phyloP scores from a whole-genome alignment of 2,113 vertebrate species.

The Saguinus imperator region DNA sequence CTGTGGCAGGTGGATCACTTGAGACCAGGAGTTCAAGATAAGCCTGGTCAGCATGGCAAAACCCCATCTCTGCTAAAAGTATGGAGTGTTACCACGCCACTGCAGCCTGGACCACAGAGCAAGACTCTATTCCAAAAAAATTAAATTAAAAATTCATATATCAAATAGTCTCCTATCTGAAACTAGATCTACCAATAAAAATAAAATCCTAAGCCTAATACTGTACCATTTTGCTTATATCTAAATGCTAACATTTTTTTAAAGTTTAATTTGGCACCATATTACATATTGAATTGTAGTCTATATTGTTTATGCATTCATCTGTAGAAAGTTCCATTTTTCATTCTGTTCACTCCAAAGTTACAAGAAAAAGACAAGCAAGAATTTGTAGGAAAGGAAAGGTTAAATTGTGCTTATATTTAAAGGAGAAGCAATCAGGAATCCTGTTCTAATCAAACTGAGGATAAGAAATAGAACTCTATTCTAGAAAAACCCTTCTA shows the following conservation, averaged over 20 bases:
- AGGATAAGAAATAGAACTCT: background rate
- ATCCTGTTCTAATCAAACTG: background rate
- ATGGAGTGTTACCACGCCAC: too few relatives aligned
- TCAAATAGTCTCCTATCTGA: background rate
- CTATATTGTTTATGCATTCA: background rate
- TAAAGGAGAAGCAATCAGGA: background rate
- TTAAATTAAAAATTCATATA: background rate
- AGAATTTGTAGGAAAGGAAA: background rate
- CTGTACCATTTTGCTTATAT: background rate
- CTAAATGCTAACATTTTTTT: background rate
- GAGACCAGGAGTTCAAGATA: too few relatives aligned
- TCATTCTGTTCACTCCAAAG: background rate
- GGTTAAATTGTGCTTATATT: background rate
- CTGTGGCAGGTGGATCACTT: too few relatives aligned
- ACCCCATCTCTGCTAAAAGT: too few relatives aligned
- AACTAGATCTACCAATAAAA: background rate
- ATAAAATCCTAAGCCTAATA: background rate
- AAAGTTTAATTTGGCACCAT: background rate
- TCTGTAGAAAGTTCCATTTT: background rate
- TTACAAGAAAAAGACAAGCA: background rate
- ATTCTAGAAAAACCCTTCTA: background rate
- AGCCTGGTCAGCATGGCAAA: too few relatives aligned
- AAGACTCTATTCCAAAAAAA: too few relatives aligned
- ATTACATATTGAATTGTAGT: rapidly evolving
- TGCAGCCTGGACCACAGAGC: too few relatives aligned